A percentile compares a stretch with the other conserved stretches of the same genome.
These are phyloP conservation scores for Orthonevra nobilis DNA, from an alignment of 2,888 invertebrate species.

Conservation along the genomic window DNA sequence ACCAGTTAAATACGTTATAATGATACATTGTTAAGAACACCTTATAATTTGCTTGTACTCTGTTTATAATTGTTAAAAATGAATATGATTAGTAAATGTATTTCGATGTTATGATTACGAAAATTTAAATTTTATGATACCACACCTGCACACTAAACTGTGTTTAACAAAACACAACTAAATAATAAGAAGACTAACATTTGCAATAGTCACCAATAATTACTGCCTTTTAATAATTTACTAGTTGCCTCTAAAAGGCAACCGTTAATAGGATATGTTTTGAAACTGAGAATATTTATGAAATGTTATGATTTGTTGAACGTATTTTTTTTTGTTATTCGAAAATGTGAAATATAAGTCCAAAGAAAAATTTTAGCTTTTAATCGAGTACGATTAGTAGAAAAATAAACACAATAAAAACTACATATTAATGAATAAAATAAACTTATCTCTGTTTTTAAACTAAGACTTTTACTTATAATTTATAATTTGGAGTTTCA, in stretches of 20 bases:
- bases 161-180: slow-evolving; percentile 18
- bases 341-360: slow-evolving; percentile 50
- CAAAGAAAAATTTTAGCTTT: slow-evolving; percentile 60
- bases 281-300: slow-evolving; percentile 54
- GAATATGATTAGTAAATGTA: slow-evolving; percentile 16
- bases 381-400: slow-evolving; percentile 45
- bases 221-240: slow-evolving; percentile 58
- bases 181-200: slow-evolving; percentile 26
- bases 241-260: slow-evolving; percentile 24
- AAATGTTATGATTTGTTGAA: slow-evolving; percentile 50
- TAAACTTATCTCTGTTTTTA: slow-evolving; percentile 14
- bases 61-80: slow-evolving; percentile 52
- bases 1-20: slow-evolving; percentile 44
- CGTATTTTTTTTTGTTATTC: slow-evolving; percentile 32
- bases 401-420: slow-evolving; percentile 18
- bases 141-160: slow-evolving; percentile 27
- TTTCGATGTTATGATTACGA: slow-evolving; percentile 50
- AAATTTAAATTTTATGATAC: slow-evolving; percentile 27
- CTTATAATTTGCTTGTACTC: slow-evolving; percentile 50
- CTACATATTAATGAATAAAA: slow-evolving; percentile 17
- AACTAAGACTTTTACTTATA: no score
- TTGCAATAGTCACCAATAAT: slow-evolving; percentile 44
- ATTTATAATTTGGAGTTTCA: no score
- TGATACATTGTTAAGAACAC: slow-evolving; percentile 43
- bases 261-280: slow-evolving; percentile 19